Evolutionary conservation across 2,888 invertebrate genomes (phyloP), one percentile per base, ranked within the genome.

Genomic region (Reticulitermes lucifugus): DNA sequence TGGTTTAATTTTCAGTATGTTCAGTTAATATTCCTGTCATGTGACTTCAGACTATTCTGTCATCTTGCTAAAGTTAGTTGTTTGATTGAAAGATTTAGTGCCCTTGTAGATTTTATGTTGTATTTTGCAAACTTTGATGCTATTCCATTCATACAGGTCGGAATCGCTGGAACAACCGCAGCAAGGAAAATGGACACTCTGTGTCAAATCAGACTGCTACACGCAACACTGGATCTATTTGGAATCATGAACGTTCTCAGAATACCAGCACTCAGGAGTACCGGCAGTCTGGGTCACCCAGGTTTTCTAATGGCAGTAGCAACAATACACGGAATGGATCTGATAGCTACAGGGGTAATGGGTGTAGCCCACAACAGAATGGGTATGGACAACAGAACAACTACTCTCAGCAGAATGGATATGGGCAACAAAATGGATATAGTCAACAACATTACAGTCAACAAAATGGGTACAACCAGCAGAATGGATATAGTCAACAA

Each of bases 91-190:
- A 18, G 14, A 14, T 55, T 14, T 55, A 18, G 55, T 55, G 18
- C 14, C 55, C 18, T 1, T 55, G 55, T 14, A 2, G 55, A 18
- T 4, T 55, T 55, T 55, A 2, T 55, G 55, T 18, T 55, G 5
- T 55, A 1, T 55, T 55, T 1, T 55, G 18, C 14, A 55, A 14
- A 55, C 10, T 55, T 14, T 55, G 18, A 18, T 55, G 14, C 12
- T 55, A 4, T 55, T 55, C 18, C 18, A 2, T 55, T 55, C 18
- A 5, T 18, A 55, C 55, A 87, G 87, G 87, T 29, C 90, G 91
- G 18, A 91, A 91, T 79, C 90, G 91, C 9, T 92, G 91, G 91
- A 91, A 90, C 84, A 89, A 90, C 51, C 89, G 89, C 18, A 88
- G 88, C 22, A 90, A 90, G 75, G 87, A 87, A 35, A 86, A 83